Evolutionary conservation across 2,797 vertebrate species (phyloP), one percentile per base, ranked within the genome.

Genomic region (Darevskia nairensis): DNA sequence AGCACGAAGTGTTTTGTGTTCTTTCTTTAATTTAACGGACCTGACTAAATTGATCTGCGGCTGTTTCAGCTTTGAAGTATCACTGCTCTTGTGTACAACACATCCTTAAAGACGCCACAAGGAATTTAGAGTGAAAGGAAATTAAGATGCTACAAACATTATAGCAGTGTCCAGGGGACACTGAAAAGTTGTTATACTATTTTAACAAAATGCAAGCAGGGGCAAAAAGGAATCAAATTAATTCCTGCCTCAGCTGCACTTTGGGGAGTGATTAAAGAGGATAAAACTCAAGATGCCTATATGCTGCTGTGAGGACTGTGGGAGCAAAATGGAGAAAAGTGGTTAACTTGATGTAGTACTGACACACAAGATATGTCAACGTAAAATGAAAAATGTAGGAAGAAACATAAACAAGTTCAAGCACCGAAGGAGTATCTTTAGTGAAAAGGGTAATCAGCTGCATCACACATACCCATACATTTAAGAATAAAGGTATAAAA

Each of bases 11-110:
- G 66, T 76, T 86, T 92, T 92, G 55, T 91, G 1, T 4, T 92
- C 84, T 81, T 25, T 86, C 84, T 81, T 25, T 86, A 89, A 29
- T 81, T 93, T 92, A 92, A 85, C 46, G 81, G 86, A 85, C 23
- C 80, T 39, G 83, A 89, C 25, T 66, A 90, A 80, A 93, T 68
- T 1, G 0, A 91, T 92, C 44, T 91, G 80, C 55, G 91, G 64
- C 91, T 89, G 71, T 80, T 92, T 89, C 89, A 86, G 90, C 72
- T 93, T 84, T 80, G 74, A 94, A 90, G 82, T 91, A 93, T 50
- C 72, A 41, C 46, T 84, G 87, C 74, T 82, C 80, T 74, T 79
- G 87, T 85, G 69, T 32, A 86, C 61, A 91, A 78, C 76, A 89
- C 86, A 87, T 88, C 68, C 82, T 92, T 94, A 91, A 88, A 93